A percentile compares a stretch with the other conserved stretches of the same genome.
phyloP scores from a whole-genome alignment of 2,888 invertebrate genomes.

The Yponomeuta evonymella region DNA sequence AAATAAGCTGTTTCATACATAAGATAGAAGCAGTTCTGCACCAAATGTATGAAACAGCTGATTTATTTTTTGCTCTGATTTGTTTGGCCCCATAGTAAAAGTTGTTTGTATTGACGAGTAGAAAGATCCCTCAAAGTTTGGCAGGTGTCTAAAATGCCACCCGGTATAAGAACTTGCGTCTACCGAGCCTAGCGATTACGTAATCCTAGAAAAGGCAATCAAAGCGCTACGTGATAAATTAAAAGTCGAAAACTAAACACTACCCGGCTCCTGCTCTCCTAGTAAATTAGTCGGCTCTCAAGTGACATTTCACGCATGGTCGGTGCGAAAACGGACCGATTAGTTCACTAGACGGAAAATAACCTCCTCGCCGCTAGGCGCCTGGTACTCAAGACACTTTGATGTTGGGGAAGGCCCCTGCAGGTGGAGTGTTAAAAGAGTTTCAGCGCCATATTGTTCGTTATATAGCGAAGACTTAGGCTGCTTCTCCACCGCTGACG shows the following conservation, averaged over 20 bases:
- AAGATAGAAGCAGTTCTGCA: too few species aligned
- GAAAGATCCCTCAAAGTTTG: too few species aligned
- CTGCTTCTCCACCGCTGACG: too few species aligned
- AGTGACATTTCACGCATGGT: conserved; percentile 17
- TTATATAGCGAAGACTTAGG: too few species aligned
- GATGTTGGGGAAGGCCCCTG: neutral
- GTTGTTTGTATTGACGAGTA: too few species aligned
- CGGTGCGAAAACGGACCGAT: conserved; percentile 25
- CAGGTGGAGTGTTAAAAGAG: neutral
- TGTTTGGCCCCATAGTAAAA: too few species aligned
- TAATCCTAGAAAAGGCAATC: neutral
- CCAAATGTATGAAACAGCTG: too few species aligned
- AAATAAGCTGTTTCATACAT: too few species aligned
- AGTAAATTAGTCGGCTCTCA: conserved; percentile 9
- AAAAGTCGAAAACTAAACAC: neutral
- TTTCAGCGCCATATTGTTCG: too few species aligned
- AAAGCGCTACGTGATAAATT: neutral
- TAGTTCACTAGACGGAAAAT: conserved; percentile 56
- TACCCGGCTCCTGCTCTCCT: neutral
- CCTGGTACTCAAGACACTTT: conserved; percentile 14
- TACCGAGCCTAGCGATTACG: neutral
- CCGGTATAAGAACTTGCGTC: neutral
- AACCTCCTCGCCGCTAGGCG: conserved; percentile 27
- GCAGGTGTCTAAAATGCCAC: too few species aligned
- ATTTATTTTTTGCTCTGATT: too few species aligned